Evolutionary conservation across 2,113 vertebrate species (phyloP), one percentile per base, ranked within the genome.

Genomic region (Limanda limanda): DNA sequence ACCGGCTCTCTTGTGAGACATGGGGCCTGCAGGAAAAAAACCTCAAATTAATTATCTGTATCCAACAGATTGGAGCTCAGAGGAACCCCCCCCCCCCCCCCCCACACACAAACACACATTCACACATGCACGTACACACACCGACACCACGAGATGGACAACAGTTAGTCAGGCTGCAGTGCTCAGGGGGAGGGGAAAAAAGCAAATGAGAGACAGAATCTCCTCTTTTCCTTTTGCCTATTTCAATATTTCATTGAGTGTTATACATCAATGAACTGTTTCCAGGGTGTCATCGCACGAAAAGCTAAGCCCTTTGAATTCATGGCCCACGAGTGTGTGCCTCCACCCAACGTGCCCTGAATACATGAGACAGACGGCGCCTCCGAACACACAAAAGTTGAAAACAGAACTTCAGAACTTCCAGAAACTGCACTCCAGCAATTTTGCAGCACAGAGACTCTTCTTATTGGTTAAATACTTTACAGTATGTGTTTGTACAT

Each of bases 41-140:
- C 95, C 91, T 87, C 92, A 95, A 97, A 97, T 96, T 97, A 97
- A 98, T 97, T 96, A 97, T 94, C 93, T 94, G 93, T 94, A 95
- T 95, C 93, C 92, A 93, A 94, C 92, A 96, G 96, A 97, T 97
- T 95, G 96, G 95, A 95, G 94, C 92, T 92, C 65, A 31, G 31
- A 31, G 92, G 94, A 94, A 95, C 95, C 94, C 92, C 11, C 92
- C 71, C 1, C 35, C 7, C 9, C 1, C 9, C 1, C 5, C 0
- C n/a, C n/a, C n/a, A n/a, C n/a, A n/a, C n/a, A n/a, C n/a, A n/a
- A n/a, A n/a, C n/a, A n/a, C 35, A 37, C 9, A 37, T 10, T 10
- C 35, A 37, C 35, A 10, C 35, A 37, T 10, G 9, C 35, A 37
- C 2, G 9, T 10, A 37, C 35, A 37, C 35, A 37, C 35, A 37